phyloP scores from a whole-genome alignment of 2,797 vertebrate genomes.

The Mus caroli region DNA sequence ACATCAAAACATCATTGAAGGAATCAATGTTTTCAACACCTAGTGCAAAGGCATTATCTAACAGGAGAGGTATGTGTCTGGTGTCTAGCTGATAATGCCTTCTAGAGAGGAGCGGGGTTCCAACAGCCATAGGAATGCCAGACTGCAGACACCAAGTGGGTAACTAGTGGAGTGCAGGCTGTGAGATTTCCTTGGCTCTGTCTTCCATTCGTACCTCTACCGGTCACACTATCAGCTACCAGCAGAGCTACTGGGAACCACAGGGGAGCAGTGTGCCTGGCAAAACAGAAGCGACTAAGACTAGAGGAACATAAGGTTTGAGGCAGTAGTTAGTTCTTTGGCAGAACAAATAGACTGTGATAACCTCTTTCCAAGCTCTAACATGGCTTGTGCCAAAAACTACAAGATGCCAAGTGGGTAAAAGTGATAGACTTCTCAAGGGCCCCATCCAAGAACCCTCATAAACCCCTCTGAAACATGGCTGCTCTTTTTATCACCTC shows the following conservation, averaged over 20 bases:
- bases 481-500: slow-evolving; percentile 71
- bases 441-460: slow-evolving; percentile 57
- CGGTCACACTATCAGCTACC: slow-evolving; percentile 19
- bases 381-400: slow-evolving; percentile 74
- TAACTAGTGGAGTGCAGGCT: neutral
- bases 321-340: slow-evolving; percentile 60
- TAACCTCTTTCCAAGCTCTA: slow-evolving; percentile 69
- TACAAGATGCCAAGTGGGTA: slow-evolving; percentile 73
- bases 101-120: slow-evolving; percentile 26
- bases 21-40: neutral
- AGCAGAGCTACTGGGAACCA: slow-evolving; percentile 9
- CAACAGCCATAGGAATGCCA: slow-evolving; percentile 21
- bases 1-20: slow-evolving; percentile 11
- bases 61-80: slow-evolving; percentile 57
- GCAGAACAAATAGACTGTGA: slow-evolving; percentile 74
- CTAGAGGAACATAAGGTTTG: neutral
- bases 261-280: neutral
- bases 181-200: slow-evolving; percentile 57
- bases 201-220: neutral
- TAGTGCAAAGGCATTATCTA: neutral
- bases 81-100: slow-evolving; percentile 37
- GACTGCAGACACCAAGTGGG: slow-evolving; percentile 34
- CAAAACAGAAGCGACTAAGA: slow-evolving; percentile 57
- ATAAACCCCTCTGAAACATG: slow-evolving; percentile 45
- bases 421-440: slow-evolving; percentile 73